A percentile compares a stretch with the other conserved stretches of the same genome.
Conservation (phyloP, 1,140 invertebrate species). For the Nylanderia fulva region DNA sequence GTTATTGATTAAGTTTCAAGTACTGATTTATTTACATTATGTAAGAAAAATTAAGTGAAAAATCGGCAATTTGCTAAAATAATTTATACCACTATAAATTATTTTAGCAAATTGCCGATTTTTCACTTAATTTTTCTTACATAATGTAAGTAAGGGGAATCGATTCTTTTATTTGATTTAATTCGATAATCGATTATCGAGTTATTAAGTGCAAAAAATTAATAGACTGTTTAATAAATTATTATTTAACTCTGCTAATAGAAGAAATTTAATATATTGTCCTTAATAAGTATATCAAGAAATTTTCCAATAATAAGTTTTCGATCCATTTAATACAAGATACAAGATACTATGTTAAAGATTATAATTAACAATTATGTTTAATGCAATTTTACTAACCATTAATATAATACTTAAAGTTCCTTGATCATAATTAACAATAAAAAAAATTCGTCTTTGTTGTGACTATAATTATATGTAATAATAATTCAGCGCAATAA, state of each 20-base stretch:
- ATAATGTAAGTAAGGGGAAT: not conserved
- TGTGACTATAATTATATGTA: conserved; percentile 11
- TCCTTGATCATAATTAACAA: not conserved
- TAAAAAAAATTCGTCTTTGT: not conserved
- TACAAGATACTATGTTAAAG: not conserved
- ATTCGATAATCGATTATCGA: not conserved
- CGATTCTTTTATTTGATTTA: not conserved
- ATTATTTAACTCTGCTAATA: not conserved
- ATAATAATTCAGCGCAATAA: conserved; percentile 60
- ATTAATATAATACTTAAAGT: not conserved
- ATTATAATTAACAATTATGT: not conserved
- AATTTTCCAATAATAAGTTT: not conserved
- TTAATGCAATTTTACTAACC: not conserved
- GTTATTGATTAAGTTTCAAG: conserved; percentile 7
- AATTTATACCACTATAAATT: conserved; percentile 38
- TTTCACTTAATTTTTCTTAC: conserved; percentile 5
- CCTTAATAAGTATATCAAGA: not conserved
- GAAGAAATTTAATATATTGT: not conserved
- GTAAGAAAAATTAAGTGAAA: conserved; percentile 5
- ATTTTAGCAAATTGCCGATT: not conserved
- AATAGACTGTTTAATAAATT: conserved; percentile 7
- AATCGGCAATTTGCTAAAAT: not conserved
- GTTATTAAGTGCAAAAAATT: conserved; percentile 23
- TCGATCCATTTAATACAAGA: not conserved
- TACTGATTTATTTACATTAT: not conserved